phyloP scores from a whole-genome alignment of 2,888 invertebrate genomes.

The Xanthia togata region DNA sequence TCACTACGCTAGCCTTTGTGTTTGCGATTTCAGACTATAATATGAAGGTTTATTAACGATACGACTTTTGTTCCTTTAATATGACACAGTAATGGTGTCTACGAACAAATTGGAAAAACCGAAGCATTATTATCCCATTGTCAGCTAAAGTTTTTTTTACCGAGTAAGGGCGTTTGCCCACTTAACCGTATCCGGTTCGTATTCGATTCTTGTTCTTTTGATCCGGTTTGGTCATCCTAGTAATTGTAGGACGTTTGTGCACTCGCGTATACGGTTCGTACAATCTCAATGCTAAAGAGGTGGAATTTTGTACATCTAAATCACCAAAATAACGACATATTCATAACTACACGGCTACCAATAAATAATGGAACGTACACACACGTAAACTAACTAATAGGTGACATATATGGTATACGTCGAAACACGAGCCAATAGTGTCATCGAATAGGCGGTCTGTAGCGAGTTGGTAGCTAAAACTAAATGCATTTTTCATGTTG shows the following conservation, averaged over 20 bases:
- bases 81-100: neutral
- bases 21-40: neutral
- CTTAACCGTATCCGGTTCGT: no score
- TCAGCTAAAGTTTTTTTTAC: neutral
- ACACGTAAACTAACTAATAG: slow-evolving; percentile 10
- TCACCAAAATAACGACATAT: no score
- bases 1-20: neutral
- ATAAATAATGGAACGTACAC: slow-evolving; percentile 6
- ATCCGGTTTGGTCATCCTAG: no score
- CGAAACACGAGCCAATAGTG: slow-evolving; percentile 52
- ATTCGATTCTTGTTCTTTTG: no score
- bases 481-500: slow-evolving; percentile 89
- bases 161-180: no score
- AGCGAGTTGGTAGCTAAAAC: slow-evolving; percentile 74
- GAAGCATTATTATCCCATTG: neutral
- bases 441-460: slow-evolving; percentile 62
- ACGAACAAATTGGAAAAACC: neutral
- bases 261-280: no score
- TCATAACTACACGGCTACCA: neutral
- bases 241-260: no score
- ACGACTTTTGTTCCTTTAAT: neutral
- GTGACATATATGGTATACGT: slow-evolving; percentile 18
- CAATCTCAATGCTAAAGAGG: neutral
- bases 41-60: neutral
- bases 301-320: neutral